Percentiles rank a stretch among this genome's conserved stretches.
phyloP scores from a whole-genome alignment of 2,888 invertebrate genomes.

The Diarsia brunnea region DNA sequence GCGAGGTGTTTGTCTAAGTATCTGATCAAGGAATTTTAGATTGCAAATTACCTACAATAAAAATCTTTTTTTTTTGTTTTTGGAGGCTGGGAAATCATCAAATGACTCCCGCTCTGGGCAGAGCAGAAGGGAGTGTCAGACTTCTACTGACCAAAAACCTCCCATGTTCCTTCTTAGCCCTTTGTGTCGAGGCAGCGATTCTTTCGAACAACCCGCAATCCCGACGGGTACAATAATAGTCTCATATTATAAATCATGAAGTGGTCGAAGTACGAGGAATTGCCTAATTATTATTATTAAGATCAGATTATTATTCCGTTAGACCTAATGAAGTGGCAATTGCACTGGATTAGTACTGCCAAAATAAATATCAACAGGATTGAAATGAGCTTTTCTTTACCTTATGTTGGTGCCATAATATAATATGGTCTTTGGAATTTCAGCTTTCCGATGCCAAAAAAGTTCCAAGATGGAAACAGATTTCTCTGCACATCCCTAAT shows the following conservation, averaged over 20 bases:
- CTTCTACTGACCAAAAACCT: too few relatives aligned
- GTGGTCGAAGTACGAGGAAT: not conserved
- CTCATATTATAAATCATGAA: conserved; percentile 1
- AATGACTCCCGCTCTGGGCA: too few relatives aligned
- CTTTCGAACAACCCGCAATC: too few relatives aligned
- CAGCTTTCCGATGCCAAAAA: too few relatives aligned
- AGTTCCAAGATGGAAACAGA: too few relatives aligned
- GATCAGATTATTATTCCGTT: not conserved
- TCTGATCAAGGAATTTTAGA: not conserved
- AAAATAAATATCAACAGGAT: not conserved
- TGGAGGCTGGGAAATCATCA: too few relatives aligned
- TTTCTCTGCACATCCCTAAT: too few relatives aligned
- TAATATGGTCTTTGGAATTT: not conserved
- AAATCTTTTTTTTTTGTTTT: too few relatives aligned
- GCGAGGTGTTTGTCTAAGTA: not conserved
- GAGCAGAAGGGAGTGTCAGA: too few relatives aligned
- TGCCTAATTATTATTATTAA: not conserved
- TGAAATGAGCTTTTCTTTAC: not conserved
- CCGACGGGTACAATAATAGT: not conserved
- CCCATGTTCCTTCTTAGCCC: too few relatives aligned
- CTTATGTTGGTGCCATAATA: not conserved
- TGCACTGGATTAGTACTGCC: not conserved
- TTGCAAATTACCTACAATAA: too few relatives aligned
- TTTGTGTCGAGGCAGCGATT: too few relatives aligned
- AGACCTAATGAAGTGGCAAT: not conserved